Evolutionary conservation across 2,797 vertebrate genomes (phyloP).

Genomic region (Sarcoramphus papa): DNA sequence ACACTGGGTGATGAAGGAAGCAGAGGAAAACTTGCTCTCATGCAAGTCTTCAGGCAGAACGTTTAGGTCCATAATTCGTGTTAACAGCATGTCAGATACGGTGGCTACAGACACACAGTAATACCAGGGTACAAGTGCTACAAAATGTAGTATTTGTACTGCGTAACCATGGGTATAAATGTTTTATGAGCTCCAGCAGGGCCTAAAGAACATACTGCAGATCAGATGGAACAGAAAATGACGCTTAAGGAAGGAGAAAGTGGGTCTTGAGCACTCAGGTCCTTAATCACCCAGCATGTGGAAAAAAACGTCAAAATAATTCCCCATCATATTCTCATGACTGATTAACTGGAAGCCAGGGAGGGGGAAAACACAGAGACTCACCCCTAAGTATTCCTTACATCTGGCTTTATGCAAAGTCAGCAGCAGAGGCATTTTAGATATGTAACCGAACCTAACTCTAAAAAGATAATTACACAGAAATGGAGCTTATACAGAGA

Average conservation of each 20-base stretch:
- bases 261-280: slow-evolving; percentile 20
- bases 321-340: not conserved
- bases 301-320: not conserved
- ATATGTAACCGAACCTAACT: not conserved
- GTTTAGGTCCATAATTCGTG: not conserved
- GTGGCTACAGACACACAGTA: not conserved
- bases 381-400: not conserved
- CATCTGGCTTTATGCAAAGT: not conserved
- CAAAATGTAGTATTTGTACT: not conserved
- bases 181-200: slow-evolving; percentile 24
- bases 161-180: not conserved
- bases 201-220: slow-evolving; percentile 7
- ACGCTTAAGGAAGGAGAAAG: not conserved
- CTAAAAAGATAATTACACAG: not conserved
- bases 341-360: not conserved
- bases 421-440: not conserved
- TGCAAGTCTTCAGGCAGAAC: not conserved
- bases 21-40: not conserved
- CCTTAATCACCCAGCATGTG: slow-evolving; percentile 8
- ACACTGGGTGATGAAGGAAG: not conserved
- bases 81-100: not conserved
- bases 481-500: not conserved
- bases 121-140: not conserved
- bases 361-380: not conserved
- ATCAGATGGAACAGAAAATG: slow-evolving; percentile 15